Percentiles rank a stretch among this genome's conserved stretches.
These are phyloP conservation scores for Paracanthobrama guichenoti DNA, from an alignment of 2,113 vertebrate genomes.

Conservation along the genomic window DNA sequence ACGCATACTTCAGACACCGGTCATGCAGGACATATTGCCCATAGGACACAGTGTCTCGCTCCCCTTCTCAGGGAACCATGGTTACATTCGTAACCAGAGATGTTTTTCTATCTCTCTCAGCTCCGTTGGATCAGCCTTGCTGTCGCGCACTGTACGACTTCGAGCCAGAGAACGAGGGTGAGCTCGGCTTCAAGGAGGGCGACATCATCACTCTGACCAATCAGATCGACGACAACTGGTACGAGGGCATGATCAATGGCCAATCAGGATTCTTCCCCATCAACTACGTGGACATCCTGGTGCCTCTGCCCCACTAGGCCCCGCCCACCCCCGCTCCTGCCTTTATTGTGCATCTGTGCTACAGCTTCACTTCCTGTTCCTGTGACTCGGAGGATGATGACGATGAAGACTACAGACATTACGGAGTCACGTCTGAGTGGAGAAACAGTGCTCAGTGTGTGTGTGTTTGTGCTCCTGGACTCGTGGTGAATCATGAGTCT, in stretches of 20 bases:
- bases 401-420: slow-evolving; percentile 29
- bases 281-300: slow-evolving; percentile 88
- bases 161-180: slow-evolving; percentile 89
- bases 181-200: slow-evolving; percentile 88
- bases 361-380: slow-evolving; percentile 45
- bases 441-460: slow-evolving; percentile 33
- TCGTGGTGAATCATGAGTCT: neutral
- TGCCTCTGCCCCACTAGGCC: slow-evolving; percentile 81
- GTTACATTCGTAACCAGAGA: no score
- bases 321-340: slow-evolving; percentile 1
- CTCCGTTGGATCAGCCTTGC: slow-evolving; percentile 84
- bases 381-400: slow-evolving; percentile 32
- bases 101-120: slow-evolving; percentile 28
- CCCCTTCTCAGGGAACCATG: no score
- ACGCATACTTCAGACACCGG: no score
- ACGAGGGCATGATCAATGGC: slow-evolving; percentile 88
- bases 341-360: slow-evolving; percentile 40
- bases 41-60: no score
- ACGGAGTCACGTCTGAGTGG: slow-evolving; percentile 23
- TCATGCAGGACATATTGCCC: no score
- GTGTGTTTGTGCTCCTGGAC: slow-evolving; percentile 27
- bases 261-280: slow-evolving; percentile 90
- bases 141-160: slow-evolving; percentile 88
- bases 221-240: slow-evolving; percentile 91
- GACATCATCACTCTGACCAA: slow-evolving; percentile 89